A percentile compares a stretch with the other conserved stretches of the same genome.
These are phyloP conservation scores for Agriotes lineatus DNA, from an alignment of 2,888 invertebrate species.

Conservation along the genomic window DNA sequence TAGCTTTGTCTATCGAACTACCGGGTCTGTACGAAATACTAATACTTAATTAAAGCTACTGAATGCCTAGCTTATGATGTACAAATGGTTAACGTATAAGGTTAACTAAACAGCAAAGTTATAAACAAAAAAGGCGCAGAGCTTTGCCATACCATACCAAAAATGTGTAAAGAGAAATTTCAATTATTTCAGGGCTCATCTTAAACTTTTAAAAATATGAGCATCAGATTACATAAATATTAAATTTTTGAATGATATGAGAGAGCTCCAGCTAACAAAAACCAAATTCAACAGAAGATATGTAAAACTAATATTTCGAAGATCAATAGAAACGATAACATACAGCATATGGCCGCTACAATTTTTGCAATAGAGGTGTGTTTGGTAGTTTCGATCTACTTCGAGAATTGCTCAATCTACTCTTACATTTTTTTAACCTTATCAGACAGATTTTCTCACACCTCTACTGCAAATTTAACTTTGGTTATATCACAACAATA, in stretches of 20 bases:
- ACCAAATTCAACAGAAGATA: background rate
- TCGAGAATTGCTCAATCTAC: no score
- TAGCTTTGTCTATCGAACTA: constrained; percentile 44
- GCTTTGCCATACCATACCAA: no score
- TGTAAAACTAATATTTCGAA: background rate
- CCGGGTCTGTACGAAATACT: constrained; percentile 36
- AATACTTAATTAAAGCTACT: constrained; percentile 47
- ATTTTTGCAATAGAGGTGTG: background rate
- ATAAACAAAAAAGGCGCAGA: no score
- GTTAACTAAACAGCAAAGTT: no score
- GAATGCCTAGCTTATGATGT: constrained; percentile 24
- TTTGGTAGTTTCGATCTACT: no score
- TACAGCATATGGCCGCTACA: background rate
- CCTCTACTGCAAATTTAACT: no score
- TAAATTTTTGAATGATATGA: background rate
- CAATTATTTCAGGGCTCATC: no score
- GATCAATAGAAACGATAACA: constrained; percentile 1
- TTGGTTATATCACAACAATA: no score
- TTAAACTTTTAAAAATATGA: no score
- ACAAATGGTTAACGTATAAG: background rate
- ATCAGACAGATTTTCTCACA: no score
- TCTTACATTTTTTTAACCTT: no score
- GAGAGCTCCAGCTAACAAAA: background rate
- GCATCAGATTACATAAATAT: background rate
- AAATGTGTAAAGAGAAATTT: no score